Base-by-base conservation (phyloP, 2,113 vertebrate species). In the Gasterosteus aculeatus region DNA sequence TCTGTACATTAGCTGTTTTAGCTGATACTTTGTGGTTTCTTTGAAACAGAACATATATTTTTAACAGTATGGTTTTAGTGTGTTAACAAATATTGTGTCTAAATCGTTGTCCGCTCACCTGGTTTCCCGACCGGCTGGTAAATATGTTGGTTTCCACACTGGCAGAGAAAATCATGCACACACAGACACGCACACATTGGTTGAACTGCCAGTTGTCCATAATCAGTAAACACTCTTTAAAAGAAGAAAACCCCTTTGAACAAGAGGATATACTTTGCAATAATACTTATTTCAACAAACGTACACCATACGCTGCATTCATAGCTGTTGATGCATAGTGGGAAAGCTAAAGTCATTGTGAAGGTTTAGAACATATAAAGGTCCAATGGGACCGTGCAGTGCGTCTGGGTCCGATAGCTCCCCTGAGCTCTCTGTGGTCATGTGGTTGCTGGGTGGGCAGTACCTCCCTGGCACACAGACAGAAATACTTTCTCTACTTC, bases 41-140 rank as follows among this genome's bases (percentile, higher is more conserved):
- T 41, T 3, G 5, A 39, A 53, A 47, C 1, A 18, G 38, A 22
- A 10, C n/a, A 41, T 31, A 31, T 57, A 4, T 11, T 42, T 42
- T 31, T 19, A 12, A 35, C 53, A 41, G 58, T 39, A 31, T 12
- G 6, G 31, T 59, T 59, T 39, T 14, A 57, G 9, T 19, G n/a
- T 54, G 10, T 15, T 2, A 8, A 31, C 22, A 14, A 22, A 41
- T 29, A n/a, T 39, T 56, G 26, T 56, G 19, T 44, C n/a, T 56
- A 15, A 3, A 3, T 59, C 26, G 1, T 35, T 1, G 1, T 58
- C 62, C 35, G 71, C 82, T 87, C 66, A 91, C 92, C 92, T 90
- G 87, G 88, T 81, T 92, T 92, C 22, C 92, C 91, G 0, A 92
- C 68, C 60, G 92, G 92, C 15, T 93, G 92, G 47, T 93, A 93